These are phyloP conservation scores for Planococcus citri DNA, from an alignment of 1,140 invertebrate genomes.

Conservation along the genomic window DNA sequence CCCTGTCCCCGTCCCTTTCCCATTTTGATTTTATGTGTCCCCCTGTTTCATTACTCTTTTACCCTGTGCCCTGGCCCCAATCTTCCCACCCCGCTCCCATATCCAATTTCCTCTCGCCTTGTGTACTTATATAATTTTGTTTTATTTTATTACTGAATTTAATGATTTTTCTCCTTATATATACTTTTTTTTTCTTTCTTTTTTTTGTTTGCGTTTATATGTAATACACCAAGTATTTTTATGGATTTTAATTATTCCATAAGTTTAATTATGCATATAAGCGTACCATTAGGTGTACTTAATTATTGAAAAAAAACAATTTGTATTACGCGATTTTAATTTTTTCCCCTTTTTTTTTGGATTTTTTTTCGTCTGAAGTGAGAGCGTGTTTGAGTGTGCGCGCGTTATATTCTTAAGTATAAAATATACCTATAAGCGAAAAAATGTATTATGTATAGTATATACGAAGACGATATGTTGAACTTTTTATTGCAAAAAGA, in stretches of 20 bases:
- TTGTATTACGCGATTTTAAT: not conserved
- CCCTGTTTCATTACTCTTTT: not conserved
- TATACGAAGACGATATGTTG: not conserved
- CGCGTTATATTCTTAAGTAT: not conserved
- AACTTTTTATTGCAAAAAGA: slow-evolving; percentile 8
- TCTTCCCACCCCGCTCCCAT: too few species aligned
- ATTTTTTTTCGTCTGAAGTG: not conserved
- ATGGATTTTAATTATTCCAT: slow-evolving; percentile 4
- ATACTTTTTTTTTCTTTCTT: too few species aligned
- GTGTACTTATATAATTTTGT: slow-evolving; percentile 9
- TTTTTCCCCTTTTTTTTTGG: too few species aligned
- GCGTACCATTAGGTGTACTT: slow-evolving; percentile 15
- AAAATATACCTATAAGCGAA: not conserved
- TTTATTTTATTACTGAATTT: not conserved
- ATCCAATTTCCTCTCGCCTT: too few species aligned
- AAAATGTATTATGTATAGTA: not conserved
- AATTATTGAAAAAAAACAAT: not conserved
- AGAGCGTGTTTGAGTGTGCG: slow-evolving; percentile 1
- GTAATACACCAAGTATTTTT: slow-evolving; percentile 19
- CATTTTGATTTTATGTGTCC: too few species aligned
- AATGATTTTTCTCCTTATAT: too few species aligned
- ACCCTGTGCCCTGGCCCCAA: not conserved
- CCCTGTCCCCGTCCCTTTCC: too few species aligned
- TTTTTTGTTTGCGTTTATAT: not conserved
- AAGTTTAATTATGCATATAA: not conserved